phyloP scores from a whole-genome alignment of 2,113 vertebrate genomes.

The Leptocoma aspasia region DNA sequence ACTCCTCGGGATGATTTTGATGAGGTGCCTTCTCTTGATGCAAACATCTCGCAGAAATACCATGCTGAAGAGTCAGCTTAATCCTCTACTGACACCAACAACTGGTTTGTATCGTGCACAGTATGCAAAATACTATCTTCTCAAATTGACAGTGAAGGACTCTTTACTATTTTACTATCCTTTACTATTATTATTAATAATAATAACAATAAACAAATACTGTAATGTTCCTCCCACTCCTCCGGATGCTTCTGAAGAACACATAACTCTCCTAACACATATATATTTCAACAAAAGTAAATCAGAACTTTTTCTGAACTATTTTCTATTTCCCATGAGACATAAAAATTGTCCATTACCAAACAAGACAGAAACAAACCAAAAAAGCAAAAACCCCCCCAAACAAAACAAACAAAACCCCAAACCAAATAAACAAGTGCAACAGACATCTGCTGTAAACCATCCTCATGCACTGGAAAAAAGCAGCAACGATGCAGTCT shows the following conservation, averaged over 20 bases:
- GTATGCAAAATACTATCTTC: background rate
- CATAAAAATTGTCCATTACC: background rate
- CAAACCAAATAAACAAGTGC: background rate
- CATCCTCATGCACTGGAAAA: background rate
- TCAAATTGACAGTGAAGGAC: background rate
- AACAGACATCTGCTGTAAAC: background rate
- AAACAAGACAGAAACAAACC: background rate
- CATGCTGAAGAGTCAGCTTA: background rate
- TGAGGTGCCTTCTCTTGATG: background rate
- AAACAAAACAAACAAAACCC: background rate
- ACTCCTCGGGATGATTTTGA: background rate
- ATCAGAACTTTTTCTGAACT: background rate
- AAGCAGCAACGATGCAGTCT: background rate
- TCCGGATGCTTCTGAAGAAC: background rate
- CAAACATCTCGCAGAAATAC: background rate
- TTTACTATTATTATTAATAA: background rate
- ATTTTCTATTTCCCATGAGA: background rate
- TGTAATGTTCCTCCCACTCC: background rate
- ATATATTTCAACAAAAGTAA: background rate
- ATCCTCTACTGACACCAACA: background rate
- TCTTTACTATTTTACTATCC: background rate
- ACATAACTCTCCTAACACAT: background rate
- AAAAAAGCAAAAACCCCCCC: background rate
- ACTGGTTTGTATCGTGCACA: fast-evolving
- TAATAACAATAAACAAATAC: background rate